These are phyloP conservation scores for Stylophora pistillata DNA, from an alignment of 64 coral and sea anemone species.

Conservation along the genomic window DNA sequence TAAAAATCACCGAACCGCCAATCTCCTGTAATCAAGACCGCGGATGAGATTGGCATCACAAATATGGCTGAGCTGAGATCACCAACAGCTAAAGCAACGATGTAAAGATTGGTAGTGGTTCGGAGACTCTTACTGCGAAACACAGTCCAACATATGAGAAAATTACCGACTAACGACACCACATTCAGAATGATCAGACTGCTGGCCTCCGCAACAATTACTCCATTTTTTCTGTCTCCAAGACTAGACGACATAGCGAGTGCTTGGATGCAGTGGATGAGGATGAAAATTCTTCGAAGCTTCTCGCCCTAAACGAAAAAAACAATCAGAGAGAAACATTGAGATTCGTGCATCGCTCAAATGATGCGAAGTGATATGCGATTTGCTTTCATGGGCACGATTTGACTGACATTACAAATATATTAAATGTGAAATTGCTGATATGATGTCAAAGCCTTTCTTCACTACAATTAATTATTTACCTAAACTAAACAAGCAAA, in stretches of 20 bases:
- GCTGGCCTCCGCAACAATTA: not conserved
- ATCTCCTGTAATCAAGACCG: conserved; percentile 38
- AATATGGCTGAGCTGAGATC: conserved; percentile 61
- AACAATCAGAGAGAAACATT: not conserved
- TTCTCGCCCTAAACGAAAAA: not conserved
- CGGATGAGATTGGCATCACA: conserved; percentile 69
- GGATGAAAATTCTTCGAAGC: not conserved
- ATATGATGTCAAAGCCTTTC: not conserved
- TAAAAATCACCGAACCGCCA: conserved; percentile 42
- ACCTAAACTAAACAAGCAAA: not conserved
- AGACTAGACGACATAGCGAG: not conserved
- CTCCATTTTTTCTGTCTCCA: not conserved
- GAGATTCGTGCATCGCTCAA: not conserved
- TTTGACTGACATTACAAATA: not conserved
- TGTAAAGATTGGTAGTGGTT: conserved; percentile 28
- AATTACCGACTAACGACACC: conserved; percentile 8
- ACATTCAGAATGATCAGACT: conserved; percentile 2
- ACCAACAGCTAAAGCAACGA: conserved; percentile 31
- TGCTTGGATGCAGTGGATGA: not conserved
- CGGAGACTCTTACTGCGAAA: conserved; percentile 2
- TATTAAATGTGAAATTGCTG: not conserved
- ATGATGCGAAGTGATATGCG: not conserved
- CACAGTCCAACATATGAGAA: conserved; percentile 3
- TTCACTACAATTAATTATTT: not conserved
- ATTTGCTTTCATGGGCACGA: not conserved